phyloP scores from a whole-genome alignment of 2,797 vertebrate species.

The Odontamblyopus lacepedii region DNA sequence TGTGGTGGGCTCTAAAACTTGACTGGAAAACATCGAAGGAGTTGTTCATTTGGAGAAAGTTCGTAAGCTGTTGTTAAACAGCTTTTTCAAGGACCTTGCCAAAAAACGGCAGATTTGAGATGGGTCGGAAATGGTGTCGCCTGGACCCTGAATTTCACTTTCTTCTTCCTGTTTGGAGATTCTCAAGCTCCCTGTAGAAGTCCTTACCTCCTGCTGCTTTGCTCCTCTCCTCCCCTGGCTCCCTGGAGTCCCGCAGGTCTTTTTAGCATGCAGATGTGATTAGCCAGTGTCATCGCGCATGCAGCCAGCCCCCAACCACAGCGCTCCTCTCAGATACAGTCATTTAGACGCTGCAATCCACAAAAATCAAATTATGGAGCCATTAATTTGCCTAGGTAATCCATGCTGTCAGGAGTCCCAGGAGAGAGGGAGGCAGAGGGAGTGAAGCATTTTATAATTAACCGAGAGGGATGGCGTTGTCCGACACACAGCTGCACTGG shows the following conservation, averaged over 20 bases:
- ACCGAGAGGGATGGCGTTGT: slow-evolving; percentile 58
- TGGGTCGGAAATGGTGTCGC: too few species aligned
- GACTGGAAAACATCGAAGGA: too few species aligned
- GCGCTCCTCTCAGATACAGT: slow-evolving; percentile 67
- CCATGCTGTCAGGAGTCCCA: slow-evolving; percentile 80
- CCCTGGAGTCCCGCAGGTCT: slow-evolving; percentile 26
- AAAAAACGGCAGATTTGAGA: too few species aligned
- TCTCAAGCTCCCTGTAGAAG: not conserved
- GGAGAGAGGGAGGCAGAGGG: slow-evolving; percentile 75
- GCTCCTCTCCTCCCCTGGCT: not conserved
- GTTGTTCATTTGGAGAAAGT: too few species aligned
- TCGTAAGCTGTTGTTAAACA: too few species aligned
- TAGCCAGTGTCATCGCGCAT: slow-evolving; percentile 61
- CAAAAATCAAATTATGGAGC: slow-evolving; percentile 84
- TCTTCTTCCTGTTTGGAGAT: not conserved
- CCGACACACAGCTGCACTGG: slow-evolving; percentile 60
- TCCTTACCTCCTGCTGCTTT: slow-evolving; percentile 4
- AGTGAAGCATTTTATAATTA: slow-evolving; percentile 82
- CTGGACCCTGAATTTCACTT: not conserved
- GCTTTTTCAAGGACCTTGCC: too few species aligned
- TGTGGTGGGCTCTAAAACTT: too few species aligned
- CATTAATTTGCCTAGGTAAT: slow-evolving; percentile 86
- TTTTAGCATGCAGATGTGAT: slow-evolving; percentile 70
- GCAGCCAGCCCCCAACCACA: slow-evolving; percentile 61
- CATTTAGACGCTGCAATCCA: slow-evolving; percentile 75